Evolutionary conservation across 2,113 vertebrate genomes (phyloP), one percentile per base, ranked within the genome.

Genomic region (Mesitornis unicolor): DNA sequence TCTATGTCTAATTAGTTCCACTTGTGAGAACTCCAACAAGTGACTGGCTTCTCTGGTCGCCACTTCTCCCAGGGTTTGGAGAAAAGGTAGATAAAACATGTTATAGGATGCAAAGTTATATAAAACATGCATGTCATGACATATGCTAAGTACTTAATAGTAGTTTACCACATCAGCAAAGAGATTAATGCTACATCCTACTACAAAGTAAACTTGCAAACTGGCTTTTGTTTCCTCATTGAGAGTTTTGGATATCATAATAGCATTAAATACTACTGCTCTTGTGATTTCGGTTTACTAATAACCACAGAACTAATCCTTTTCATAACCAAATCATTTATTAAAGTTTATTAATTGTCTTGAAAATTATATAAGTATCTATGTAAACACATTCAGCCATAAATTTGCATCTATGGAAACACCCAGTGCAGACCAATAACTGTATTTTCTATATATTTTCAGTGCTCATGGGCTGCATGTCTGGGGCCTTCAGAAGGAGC

Each of bases 81-180:
- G 56, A 40, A 87, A 56, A 60, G 15, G 11, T 11, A 6, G 17
- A 7, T 4, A 57, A 10, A 5, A 3, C 0, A 0, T 29, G 14
- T 18, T 67, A n/a, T 70, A 35, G 33, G 33, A 24, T 45, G 45
- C 10, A 29, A 48, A 56, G 28, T n/a, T 70, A 69, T 69, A 26
- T 16, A n/a, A 61, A 48, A 48, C 47, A 48, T 48, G 47, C 47
- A 48, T 48, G 47, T 24, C 21, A 48, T 48, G 47, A 48, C 47
- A 48, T 22, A 48, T 48, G 24, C 10, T 48, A 48, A 33, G 21
- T 51, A 16, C 24, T 71, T 33, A 53, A 21, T 25, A 8, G 20
- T 31, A 29, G 13, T 3, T 73, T 56, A 83, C 0, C 2, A 5
- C 13, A 13, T 43, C 38, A 68, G 21, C 8, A 31, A 36, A 48